Evolutionary conservation across 1,140 invertebrate species (phyloP).

Genomic region (Triops cancriformis): DNA sequence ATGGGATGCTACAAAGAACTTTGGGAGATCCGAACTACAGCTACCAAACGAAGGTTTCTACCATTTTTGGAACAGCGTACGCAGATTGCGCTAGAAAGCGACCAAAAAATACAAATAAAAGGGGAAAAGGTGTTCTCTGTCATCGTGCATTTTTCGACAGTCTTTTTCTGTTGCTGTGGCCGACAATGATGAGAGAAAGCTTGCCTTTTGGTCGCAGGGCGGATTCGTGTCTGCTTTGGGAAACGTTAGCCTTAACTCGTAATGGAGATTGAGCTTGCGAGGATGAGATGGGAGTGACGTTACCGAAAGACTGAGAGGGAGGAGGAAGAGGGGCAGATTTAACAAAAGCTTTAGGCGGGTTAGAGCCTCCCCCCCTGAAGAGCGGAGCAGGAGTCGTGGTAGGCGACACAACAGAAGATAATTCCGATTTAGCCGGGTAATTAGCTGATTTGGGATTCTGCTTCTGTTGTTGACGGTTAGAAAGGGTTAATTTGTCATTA

Average conservation of each 20-base stretch:
- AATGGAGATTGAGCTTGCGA: background rate
- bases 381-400: background rate
- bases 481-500: background rate
- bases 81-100: background rate
- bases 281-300: background rate
- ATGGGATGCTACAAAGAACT: no score
- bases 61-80: no score
- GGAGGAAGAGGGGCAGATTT: background rate
- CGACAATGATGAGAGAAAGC: background rate
- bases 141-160: background rate
- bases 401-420: background rate
- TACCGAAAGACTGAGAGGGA: background rate
- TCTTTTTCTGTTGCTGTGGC: background rate
- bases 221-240: background rate
- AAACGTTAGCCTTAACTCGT: constrained; percentile 5
- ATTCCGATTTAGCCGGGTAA: constrained; percentile 1
- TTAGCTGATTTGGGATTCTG: constrained; percentile 26
- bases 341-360: background rate
- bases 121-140: background rate
- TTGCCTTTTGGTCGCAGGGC: constrained; percentile 6
- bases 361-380: background rate
- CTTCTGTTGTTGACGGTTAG: background rate
- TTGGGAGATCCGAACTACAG: no score
- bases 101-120: background rate
- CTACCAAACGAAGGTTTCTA: no score